A percentile compares a stretch with the other conserved stretches of the same genome.
phyloP scores from a whole-genome alignment of 35 echinoderm and acorn worm genomes.

The Apostichopus parvimensis region DNA sequence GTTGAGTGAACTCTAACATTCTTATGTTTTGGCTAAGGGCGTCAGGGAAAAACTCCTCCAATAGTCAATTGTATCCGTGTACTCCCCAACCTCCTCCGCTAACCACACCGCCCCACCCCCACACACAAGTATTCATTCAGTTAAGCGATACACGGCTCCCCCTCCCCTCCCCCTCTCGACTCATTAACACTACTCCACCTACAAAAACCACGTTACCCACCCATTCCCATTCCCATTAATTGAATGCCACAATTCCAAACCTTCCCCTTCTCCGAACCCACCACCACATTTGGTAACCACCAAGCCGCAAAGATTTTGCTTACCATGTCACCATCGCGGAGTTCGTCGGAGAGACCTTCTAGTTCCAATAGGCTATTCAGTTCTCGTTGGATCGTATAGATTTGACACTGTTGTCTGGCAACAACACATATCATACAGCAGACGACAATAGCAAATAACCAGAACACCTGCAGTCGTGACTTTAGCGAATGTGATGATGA shows the following conservation, averaged over 20 bases:
- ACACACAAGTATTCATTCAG: no score
- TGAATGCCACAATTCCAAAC: background rate
- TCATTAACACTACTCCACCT: no score
- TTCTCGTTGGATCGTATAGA: conserved; percentile 4
- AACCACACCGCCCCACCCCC: no score
- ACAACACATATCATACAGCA: background rate
- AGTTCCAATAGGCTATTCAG: background rate
- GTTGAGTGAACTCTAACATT: no score
- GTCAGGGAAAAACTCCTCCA: no score
- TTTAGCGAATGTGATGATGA: background rate
- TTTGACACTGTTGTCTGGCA: conserved; percentile 15
- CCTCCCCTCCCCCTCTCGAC: no score
- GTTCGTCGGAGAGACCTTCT: background rate
- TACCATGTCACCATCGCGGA: background rate
- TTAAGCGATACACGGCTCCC: no score
- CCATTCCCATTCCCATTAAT: no score
- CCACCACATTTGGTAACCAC: background rate
- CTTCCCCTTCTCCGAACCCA: background rate
- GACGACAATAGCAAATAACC: background rate
- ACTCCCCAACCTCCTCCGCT: no score
- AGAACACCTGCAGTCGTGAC: background rate
- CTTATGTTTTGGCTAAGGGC: no score
- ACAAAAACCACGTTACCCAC: no score
- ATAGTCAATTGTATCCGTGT: no score
- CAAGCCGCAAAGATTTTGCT: background rate